These are phyloP conservation scores for Drusus annulatus DNA, from an alignment of 1,140 invertebrate species.

Conservation along the genomic window DNA sequence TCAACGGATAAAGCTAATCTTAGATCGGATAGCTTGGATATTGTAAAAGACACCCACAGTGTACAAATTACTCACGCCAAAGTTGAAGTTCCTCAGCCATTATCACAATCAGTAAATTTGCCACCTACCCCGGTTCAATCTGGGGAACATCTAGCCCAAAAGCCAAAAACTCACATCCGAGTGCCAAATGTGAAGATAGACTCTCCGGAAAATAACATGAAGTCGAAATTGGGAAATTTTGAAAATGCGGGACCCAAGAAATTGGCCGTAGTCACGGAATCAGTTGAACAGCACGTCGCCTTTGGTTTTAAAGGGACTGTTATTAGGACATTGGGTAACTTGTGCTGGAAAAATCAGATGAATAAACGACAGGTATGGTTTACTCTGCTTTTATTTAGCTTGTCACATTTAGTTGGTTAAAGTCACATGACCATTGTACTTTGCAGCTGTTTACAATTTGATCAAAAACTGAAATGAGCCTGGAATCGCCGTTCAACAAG, in stretches of 20 bases:
- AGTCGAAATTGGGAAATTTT: conserved; percentile 66
- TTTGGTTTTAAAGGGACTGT: conserved; percentile 83
- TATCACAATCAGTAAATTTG: conserved; percentile 29
- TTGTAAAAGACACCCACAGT: conserved; percentile 48
- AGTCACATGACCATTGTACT: no score
- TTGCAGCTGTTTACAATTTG: no score
- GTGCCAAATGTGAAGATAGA: conserved; percentile 70
- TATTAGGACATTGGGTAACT: conserved; percentile 81
- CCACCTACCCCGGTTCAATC: conserved; percentile 1
- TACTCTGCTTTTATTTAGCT: no score
- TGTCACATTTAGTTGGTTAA: no score
- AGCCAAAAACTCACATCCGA: conserved; percentile 59
- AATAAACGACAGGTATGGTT: conserved; percentile 81
- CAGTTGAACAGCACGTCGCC: conserved; percentile 69
- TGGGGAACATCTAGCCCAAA: conserved; percentile 26
- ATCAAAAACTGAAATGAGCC: no score
- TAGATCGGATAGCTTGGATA: conserved; percentile 55
- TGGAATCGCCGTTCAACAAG: no score
- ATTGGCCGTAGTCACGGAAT: conserved; percentile 64
- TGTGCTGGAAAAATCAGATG: conserved; percentile 76
- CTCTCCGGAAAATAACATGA: conserved; percentile 67
- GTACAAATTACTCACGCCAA: conserved; percentile 41
- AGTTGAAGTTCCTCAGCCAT: conserved; percentile 14
- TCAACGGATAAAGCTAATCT: conserved; percentile 66
- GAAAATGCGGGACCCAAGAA: conserved; percentile 66